Base-by-base conservation (phyloP, 1,140 invertebrate genomes). In the Sitophilus oryzae region DNA sequence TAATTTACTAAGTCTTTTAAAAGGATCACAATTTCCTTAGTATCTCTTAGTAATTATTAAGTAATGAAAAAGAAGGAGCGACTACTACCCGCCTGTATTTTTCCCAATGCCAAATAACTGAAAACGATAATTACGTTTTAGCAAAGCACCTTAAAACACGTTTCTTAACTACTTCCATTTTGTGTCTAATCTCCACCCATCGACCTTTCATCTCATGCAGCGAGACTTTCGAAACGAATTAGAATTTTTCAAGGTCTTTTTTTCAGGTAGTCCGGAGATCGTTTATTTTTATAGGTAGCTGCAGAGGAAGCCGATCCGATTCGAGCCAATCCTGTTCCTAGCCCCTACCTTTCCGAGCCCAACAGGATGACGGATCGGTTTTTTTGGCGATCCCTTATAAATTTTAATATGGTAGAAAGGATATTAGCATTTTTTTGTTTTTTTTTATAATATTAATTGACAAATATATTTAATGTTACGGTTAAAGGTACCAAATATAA, bases 101-200 rank as follows among this genome's bases (percentile, higher is more conserved):
- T 47, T 47, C 16, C 41, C 48, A 51, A 52, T 52, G 50, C 35
- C 50, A 52, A 42, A 30, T 23, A 36, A 38, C 40, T 44, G 15
- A 18, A 5, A 30, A 30, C 25, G 11, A 18, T 42, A 42, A 18
- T 42, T 42, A 20, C 16, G 16, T 20, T 18, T 42, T 18, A 15
- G 19, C n/a, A 42, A 42, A 42, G 16, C 40, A 42, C 40, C 40
- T 42, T 42, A 44, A 52, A 52, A 44, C 50, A 20, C 25, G 41
- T 42, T 52, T 40, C 16, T 11, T 30, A 52, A 52, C 19, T 38
- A 44, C 40, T 52, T 35, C 50, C 50, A 52, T 52, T 52, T 54
- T 47, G 44, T 54, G 43, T 46, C 52, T 54, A 54, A 54, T 54
- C 52, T 47, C 52, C 52, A 54, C 52, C 52, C 52, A 47, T 45